These are phyloP conservation scores for Plebejus argus DNA, from an alignment of 2,888 invertebrate genomes.

Conservation along the genomic window DNA sequence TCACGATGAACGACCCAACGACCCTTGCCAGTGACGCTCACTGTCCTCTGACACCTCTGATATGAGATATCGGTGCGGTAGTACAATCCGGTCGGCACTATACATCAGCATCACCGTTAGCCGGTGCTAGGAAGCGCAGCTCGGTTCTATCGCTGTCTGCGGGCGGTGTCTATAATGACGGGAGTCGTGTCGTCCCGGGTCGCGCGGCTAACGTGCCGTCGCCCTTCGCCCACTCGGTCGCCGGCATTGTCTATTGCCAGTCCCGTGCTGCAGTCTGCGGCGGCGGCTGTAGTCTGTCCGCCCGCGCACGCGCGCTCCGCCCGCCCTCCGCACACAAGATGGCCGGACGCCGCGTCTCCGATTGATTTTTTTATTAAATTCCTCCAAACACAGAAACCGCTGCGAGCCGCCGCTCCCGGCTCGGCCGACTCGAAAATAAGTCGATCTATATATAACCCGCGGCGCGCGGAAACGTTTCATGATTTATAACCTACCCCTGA, in stretches of 20 bases:
- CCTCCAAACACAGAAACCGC: constrained; percentile 50
- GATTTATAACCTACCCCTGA: constrained; percentile 32
- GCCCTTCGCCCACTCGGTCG: neutral
- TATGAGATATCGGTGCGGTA: neutral
- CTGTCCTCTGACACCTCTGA: neutral
- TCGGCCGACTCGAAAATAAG: constrained; percentile 37
- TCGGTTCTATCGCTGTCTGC: neutral
- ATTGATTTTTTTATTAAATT: constrained; percentile 71
- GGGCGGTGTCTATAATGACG: neutral
- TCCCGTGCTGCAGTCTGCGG: constrained; percentile 33
- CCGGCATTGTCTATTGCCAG: neutral
- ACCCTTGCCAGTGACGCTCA: neutral
- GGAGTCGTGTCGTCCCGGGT: neutral
- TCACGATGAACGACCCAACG: neutral
- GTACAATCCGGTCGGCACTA: neutral
- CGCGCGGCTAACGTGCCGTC: neutral
- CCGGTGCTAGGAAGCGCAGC: neutral
- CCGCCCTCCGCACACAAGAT: constrained; percentile 66
- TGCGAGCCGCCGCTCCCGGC: constrained; percentile 42
- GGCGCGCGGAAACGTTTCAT: constrained; percentile 12
- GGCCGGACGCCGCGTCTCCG: constrained; percentile 65
- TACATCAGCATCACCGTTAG: neutral
- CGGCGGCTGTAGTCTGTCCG: constrained; percentile 41
- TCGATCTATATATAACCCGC: constrained; percentile 33
- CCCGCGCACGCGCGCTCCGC: constrained; percentile 63